Evolutionary conservation across 2,113 vertebrate species (phyloP), one percentile per base, ranked within the genome.

Genomic region (Sinosuthora webbiana): DNA sequence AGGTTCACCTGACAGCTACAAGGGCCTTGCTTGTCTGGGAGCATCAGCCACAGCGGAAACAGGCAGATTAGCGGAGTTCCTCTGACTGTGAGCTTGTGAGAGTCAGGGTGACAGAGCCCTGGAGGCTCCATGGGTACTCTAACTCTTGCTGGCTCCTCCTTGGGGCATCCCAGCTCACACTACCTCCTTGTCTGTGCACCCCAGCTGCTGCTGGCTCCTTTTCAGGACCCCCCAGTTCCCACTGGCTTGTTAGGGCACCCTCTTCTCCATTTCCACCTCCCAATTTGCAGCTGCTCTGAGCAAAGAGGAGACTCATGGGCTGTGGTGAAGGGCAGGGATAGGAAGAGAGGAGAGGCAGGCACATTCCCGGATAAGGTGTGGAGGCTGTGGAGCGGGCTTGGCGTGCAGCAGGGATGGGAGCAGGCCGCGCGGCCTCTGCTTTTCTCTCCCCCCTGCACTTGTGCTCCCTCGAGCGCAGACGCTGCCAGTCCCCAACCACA

Each of bases 1-100:
- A 91, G 35, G 83, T 93, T 97, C 95, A 95, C 76, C 96, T 95
- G 96, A 95, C 87, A 90, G 94, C 74, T 83, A 90, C 52, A 93
- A 95, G 87, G 79, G 89, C 93, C 62, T 83, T 3, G 4, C 83
- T 93, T 33, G 87, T 93, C 95, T 96, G 95, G 92, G 80, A 95
- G 90, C 71, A 77, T 2, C 11, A 94, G 87, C 63, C 68, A 57
- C 1, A 31, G 68, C 77, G 80, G 60, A 87, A 89, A 89, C 0
- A 1, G 59, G 85, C 56, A 82, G 75, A 39, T 80, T 45, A 85
- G 52, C 1, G 1, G 75, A 90, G 83, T 39, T 73, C 6, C 41
- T 45, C 69, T 68, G 74, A 33, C 3, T 6, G 71, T 60, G 56
- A 91, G 50, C 73, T 2, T 44, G 41, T 17, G n/a, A 52, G 10